Base-by-base conservation (phyloP, 2,888 invertebrate species). In the Pristionchus mayeri region DNA sequence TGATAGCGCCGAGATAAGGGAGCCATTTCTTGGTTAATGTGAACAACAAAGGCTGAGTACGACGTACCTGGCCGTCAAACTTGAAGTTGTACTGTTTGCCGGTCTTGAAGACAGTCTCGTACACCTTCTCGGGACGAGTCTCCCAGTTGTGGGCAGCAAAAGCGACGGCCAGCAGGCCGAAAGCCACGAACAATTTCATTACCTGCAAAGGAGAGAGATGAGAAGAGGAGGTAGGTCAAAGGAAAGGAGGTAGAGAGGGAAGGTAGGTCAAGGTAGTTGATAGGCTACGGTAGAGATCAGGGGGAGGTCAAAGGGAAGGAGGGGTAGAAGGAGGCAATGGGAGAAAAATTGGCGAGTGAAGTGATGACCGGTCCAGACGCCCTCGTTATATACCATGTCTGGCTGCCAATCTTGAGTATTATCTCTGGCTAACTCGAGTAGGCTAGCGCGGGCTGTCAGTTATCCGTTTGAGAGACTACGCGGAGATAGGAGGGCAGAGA, bases 71-170 rank as follows among this genome's bases (percentile, higher is more conserved):
- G 34, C 84, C 84, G 27, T 84, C 84, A 75, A 75, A 84, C 27
- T 54, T 57, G 84, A 71, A 84, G 24, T 67, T 71, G 84, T 84
- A 84, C 60, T 84, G 84, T 54, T 84, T 50, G 44, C 84, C 84
- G 24, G 84, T 24, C 50, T 75, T 50, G 84, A 71, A 84, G 50
- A 16, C 16, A 6, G 16, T 6, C 18, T 84, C 84, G 21, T 27
- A 50, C 16, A 71, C 54, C 2, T 21, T 3, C 40, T 75, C 71
- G 34, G 50, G 75, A 27, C 54, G 84, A 24, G n/a, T n/a, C 16
- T 84, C 84, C 84, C 84, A 84, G 18, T 84, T 9, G 2, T 16
- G 24, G 27, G 84, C 71, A 40, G 84, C 71, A 50, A 75, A 84
- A 54, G 84, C 84, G 9, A 84, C 71, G 84, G 84, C 84, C 71